Base-by-base conservation (phyloP, 2,113 vertebrate genomes). In the Centropus unirufus region DNA sequence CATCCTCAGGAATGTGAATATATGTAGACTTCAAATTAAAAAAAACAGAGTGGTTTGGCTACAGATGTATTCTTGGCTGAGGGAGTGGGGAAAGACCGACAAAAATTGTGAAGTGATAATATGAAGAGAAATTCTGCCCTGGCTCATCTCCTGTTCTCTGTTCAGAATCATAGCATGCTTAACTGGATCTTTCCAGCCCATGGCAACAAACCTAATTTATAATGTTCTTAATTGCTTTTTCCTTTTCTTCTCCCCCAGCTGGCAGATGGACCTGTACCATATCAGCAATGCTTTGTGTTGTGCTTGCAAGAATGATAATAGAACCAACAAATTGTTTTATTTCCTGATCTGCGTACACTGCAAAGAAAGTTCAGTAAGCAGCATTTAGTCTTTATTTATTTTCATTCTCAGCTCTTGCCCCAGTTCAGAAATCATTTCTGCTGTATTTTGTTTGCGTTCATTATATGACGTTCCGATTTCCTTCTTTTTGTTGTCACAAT, bases 151-250 rank as follows among this genome's bases (percentile, higher is more conserved):
- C 39, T 73, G 8, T 67, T 79, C 59, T 89, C 82, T 81, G 29
- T 83, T 95, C 77, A 76, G 70, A 89, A 95, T 80, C 77, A 66
- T 76, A 90, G 83, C 63, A 78, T 76, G 87, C 46, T 75, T 72
- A 62, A 52, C 63, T 90, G 72, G 55, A 90, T 66, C 70, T 89
- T 95, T 87, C 47, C 90, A 95, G 81, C 67, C 82, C 52, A 78
- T 69, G 90, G 90, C 70, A 96, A 81, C 46, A 90, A 96, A 42
- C 57, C 34, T 87, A 89, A 96, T 95, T 94, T 80, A 77, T 89
- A 89, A 83, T 67, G 26, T 75, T 95, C 83, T 93, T 96, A 96
- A 96, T 93, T 95, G 89, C 57, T 90, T 96, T 96, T 96, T 96
- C 40, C 85, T 93, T 94, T 97, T 94, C 91, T 94, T 93, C 70